A percentile compares a stretch with the other conserved stretches of the same genome.
Evolutionary conservation across 1,140 invertebrate species (phyloP).

Genomic region (Lordiphosa clarofinis): DNA sequence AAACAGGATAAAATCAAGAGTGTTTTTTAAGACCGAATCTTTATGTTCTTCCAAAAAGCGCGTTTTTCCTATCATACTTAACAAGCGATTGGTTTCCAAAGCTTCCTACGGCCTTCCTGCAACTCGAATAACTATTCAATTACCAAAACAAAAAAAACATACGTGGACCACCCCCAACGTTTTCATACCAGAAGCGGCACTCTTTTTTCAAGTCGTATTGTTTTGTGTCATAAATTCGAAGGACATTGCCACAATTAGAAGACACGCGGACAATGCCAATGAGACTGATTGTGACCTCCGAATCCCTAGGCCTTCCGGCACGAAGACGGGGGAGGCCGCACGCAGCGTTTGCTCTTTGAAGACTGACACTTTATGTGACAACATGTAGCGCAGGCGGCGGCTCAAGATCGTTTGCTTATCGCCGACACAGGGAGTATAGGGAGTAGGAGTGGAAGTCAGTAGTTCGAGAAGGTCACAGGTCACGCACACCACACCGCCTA

Average conservation of each 20-base stretch:
- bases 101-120: too few species aligned
- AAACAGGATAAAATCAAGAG: too few species aligned
- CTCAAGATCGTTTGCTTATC: conserved; percentile 36
- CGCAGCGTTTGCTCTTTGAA: conserved; percentile 60
- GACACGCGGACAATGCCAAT: conserved; percentile 49
- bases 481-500: conserved; percentile 43
- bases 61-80: too few species aligned
- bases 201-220: conserved; percentile 40
- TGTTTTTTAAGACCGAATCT: too few species aligned
- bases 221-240: conserved; percentile 66
- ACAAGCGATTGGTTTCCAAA: too few species aligned
- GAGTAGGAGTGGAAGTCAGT: conserved; percentile 11
- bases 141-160: background rate
- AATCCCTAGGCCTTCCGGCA: conserved; percentile 21
- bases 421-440: conserved; percentile 13
- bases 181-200: conserved; percentile 24
- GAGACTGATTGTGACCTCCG: conserved; percentile 16
- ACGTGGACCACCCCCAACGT: conserved; percentile 51
- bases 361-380: conserved; percentile 75
- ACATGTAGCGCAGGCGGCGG: conserved; percentile 54
- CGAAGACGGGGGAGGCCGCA: conserved; percentile 39
- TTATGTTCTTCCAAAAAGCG: too few species aligned
- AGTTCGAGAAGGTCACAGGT: conserved; percentile 39
- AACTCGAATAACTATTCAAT: too few species aligned
- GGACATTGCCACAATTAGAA: conserved; percentile 68